phyloP scores from a whole-genome alignment of 2,797 vertebrate genomes.

The Acropternis orthonyx region DNA sequence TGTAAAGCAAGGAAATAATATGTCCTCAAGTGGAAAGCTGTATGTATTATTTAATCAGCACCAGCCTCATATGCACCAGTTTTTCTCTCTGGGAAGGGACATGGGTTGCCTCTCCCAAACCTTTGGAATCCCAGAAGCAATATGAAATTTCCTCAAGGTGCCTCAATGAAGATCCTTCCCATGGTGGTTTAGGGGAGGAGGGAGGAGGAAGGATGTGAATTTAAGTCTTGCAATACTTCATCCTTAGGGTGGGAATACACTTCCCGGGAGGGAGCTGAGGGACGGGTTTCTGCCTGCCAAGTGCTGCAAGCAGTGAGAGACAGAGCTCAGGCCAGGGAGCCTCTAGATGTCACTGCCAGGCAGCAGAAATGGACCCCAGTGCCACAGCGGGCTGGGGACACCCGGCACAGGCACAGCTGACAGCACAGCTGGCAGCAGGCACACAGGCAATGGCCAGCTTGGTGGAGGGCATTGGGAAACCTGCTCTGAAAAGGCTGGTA shows the following conservation, averaged over 20 bases:
- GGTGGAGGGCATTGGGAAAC: neutral
- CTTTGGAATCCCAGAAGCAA: neutral
- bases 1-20: neutral
- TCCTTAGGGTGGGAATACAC: neutral
- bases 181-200: neutral
- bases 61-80: rapidly evolving
- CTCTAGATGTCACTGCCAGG: constrained; percentile 69
- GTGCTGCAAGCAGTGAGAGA: neutral
- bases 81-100: neutral
- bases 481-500: neutral
- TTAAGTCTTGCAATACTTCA: neutral
- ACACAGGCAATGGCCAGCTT: neutral
- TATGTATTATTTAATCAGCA: neutral
- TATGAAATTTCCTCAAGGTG: neutral
- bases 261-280: neutral
- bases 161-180: neutral
- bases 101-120: neutral
- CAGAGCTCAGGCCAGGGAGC: neutral
- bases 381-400: neutral
- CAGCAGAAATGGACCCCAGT: neutral
- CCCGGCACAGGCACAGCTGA: neutral
- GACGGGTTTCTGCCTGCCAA: neutral
- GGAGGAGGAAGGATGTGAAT: neutral
- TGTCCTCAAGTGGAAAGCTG: neutral
- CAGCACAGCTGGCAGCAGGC: neutral